Evolutionary conservation across 2,797 vertebrate species (phyloP), one percentile per base, ranked within the genome.

Genomic region (Sebastes goodei): DNA sequence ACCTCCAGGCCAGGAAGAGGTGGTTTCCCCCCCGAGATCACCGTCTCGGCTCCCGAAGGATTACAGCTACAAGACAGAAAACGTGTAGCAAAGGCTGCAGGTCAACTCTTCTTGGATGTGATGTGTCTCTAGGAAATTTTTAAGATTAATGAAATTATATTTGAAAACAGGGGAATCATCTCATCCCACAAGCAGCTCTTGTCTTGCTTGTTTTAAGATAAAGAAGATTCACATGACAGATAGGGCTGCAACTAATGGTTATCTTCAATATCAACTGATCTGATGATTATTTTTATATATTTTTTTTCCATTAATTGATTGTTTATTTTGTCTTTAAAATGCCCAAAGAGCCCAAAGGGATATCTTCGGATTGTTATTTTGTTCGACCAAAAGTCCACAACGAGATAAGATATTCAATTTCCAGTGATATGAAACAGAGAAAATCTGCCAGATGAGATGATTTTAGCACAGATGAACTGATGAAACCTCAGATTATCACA

Each of bases 201-300:
- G 5, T 78, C 29, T 8, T 55, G 10, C 12, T 78, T 75, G 30
- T 74, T 74, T 46, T 21, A 32, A 62, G 78, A 74, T 81, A 71
- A 74, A 63, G 74, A 30, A 4, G 23, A 72, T 69, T 42, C 67
- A 42, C 10, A 8, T 20, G 9, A 60, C 68, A 23, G 71, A 77
- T 25, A 59, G 7, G 10, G 5, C 12, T 33, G 53, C 8, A 14
- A n/a, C 49, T 69, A 3, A 20, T 23, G 20, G n/a, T 73, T 52
- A 27, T 65, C 8, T 4, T 67, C 17, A 46, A 15, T 46, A 46
- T 46, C 42, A 46, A 42, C 38, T 42, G 38, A 42, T 42, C 38
- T 42, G 38, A 42, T 42, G 38, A 42, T 42, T 42, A 42, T 42
- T 42, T 29, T 69, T 56, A 38, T 21, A 52, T 42, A 3, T 42